These are phyloP conservation scores for Maccullochella peelii DNA, from an alignment of 2,113 vertebrate genomes.

Conservation along the genomic window DNA sequence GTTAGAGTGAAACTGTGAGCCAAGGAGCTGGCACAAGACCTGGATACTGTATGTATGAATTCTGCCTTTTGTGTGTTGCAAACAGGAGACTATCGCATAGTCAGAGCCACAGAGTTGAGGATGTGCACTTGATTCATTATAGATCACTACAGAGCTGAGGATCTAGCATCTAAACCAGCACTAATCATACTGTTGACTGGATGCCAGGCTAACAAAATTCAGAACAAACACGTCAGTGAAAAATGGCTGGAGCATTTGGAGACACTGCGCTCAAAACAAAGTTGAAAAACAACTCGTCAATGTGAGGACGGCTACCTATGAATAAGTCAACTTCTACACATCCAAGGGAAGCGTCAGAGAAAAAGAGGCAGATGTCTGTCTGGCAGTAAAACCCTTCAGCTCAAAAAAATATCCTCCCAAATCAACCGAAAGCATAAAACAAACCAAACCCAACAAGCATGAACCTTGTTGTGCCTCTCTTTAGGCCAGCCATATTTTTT, in stretches of 20 bases:
- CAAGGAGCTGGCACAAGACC: constrained; percentile 66
- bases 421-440: constrained; percentile 54
- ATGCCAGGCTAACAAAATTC: constrained; percentile 49
- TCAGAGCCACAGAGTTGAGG: constrained; percentile 30
- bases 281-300: constrained; percentile 37
- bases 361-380: constrained; percentile 38
- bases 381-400: constrained; percentile 44
- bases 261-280: constrained; percentile 24
- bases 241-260: constrained; percentile 33
- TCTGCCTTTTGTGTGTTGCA: constrained; percentile 48
- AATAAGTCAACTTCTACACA: constrained; percentile 54
- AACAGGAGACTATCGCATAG: constrained; percentile 23
- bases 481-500: constrained; percentile 51
- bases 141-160: constrained; percentile 47
- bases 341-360: constrained; percentile 34
- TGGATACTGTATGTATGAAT: constrained; percentile 52
- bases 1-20: constrained; percentile 65
- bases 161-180: constrained; percentile 37
- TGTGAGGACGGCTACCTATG: constrained; percentile 19
- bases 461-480: constrained; percentile 53
- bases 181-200: constrained; percentile 43
- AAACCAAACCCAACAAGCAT: constrained; percentile 53
- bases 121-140: constrained; percentile 59
- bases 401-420: constrained; percentile 36
- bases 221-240: constrained; percentile 54